Evolutionary conservation across 2,113 vertebrate species (phyloP), one percentile per base, ranked within the genome.

Genomic region (Carollia perspicillata): DNA sequence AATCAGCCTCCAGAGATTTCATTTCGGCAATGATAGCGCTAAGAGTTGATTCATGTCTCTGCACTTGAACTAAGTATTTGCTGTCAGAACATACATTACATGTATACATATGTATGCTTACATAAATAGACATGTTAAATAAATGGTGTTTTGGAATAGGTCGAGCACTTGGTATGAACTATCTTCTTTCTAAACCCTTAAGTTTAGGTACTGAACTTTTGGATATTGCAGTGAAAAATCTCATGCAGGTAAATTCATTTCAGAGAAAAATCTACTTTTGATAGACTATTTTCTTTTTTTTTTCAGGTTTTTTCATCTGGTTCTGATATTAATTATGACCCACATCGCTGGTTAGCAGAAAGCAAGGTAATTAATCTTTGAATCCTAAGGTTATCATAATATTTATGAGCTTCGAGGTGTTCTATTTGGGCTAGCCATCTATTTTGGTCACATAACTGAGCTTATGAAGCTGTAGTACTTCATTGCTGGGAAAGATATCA

Each of bases 291-390:
- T 40, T 26, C 47, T 77, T 11, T 69, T 37, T 95, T 97, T 97
- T 93, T 78, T 4, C 97, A 99, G 99, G 99, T 98, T 47, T 98
- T 99, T 97, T 98, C 99, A 37, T 98, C 99, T 95, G 98, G 97
- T 93, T 97, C 99, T 93, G 98, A 96, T 42, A 97, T 99, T 96
- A 98, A 98, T 93, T 99, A 98, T 96, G 99, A 99, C 93, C 98
- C 99, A 96, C 99, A 99, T 98, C 98, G 98, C 94, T 99, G 99
- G 99, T 97, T 99, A 65, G 99, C 99, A 95, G 99, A 99, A 98
- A 99, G 99, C 95, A 99, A 99, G 99, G 99, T 99, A 99, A 97
- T 72, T 81, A 30, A 79, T 93, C 75, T 83, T 84, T 68, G 13
- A 53, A 91, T 95, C 55, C 28, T 78, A 63, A 95, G 66, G 13